Evolutionary conservation across 2,113 vertebrate genomes (phyloP).

Genomic region (Mixornis gularis): DNA sequence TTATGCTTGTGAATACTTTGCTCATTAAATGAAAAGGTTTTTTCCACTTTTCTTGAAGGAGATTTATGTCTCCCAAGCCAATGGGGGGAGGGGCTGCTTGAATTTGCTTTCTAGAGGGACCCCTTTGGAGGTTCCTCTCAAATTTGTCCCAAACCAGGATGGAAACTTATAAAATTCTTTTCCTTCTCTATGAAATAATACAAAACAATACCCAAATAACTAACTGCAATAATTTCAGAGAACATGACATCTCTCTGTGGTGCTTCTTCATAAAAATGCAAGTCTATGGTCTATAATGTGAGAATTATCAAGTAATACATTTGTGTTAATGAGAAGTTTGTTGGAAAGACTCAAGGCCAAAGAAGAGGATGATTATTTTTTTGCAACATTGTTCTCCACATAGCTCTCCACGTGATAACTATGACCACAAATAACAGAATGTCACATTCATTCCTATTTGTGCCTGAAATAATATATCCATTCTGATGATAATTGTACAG

Average conservation of each 20-base stretch:
- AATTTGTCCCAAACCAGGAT: not conserved
- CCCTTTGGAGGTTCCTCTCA: not conserved
- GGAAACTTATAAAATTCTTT: not conserved
- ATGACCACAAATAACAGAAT: not conserved
- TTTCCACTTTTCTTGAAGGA: not conserved
- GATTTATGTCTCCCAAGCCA: too few relatives aligned
- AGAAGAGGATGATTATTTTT: not conserved
- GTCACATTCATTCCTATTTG: not conserved
- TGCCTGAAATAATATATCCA: not conserved
- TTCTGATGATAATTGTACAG: not conserved
- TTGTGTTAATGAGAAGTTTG: not conserved
- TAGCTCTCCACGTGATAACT: not conserved
- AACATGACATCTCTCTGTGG: not conserved
- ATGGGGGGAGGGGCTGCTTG: accelerated
- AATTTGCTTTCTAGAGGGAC: not conserved
- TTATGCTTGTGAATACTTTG: not conserved
- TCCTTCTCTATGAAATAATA: not conserved
- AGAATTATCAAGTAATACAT: not conserved
- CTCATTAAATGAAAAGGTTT: not conserved
- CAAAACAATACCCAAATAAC: not conserved
- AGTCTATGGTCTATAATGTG: not conserved
- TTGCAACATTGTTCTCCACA: not conserved
- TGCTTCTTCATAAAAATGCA: not conserved
- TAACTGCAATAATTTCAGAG: not conserved
- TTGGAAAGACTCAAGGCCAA: not conserved